A percentile compares a stretch with the other conserved stretches of the same genome.
phyloP scores from a whole-genome alignment of 2,888 invertebrate genomes.

The Diloba caeruleocephala region DNA sequence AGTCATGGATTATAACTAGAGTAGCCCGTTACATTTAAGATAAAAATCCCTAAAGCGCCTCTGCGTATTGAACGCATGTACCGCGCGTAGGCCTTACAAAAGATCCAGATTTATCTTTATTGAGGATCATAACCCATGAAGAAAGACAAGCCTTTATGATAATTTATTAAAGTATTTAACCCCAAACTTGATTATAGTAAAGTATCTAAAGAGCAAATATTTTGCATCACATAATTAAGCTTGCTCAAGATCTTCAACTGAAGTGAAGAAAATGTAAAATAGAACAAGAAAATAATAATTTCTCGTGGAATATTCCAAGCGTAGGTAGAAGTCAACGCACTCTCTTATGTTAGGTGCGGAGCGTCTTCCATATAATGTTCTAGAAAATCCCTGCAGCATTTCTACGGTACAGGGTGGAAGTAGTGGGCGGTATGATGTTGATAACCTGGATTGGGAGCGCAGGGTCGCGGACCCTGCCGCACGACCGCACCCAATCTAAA shows the following conservation, averaged over 20 bases:
- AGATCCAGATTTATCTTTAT: too few relatives aligned
- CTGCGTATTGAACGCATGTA: too few relatives aligned
- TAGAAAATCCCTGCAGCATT: conserved; percentile 85
- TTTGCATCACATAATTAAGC: conserved; percentile 32
- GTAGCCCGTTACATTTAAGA: too few relatives aligned
- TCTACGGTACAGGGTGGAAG: conserved; percentile 65
- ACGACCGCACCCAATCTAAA: conserved; percentile 80
- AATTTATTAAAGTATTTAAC: background rate
- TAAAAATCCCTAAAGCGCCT: too few relatives aligned
- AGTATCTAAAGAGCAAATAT: conserved; percentile 14
- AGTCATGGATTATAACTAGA: too few relatives aligned
- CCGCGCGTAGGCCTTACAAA: too few relatives aligned
- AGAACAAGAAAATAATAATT: conserved; percentile 44
- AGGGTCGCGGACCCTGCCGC: conserved; percentile 84
- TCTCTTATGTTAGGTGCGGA: conserved; percentile 75
- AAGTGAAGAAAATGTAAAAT: conserved; percentile 45
- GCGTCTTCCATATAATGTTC: conserved; percentile 80
- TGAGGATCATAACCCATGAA: too few relatives aligned
- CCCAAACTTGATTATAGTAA: background rate
- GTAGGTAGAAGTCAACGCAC: conserved; percentile 81
- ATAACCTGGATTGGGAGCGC: conserved; percentile 87
- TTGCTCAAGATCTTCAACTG: conserved; percentile 21
- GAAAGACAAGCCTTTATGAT: too few relatives aligned
- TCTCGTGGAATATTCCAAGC: conserved; percentile 44
- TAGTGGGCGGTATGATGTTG: conserved; percentile 74